A percentile compares a stretch with the other conserved stretches of the same genome.
Conservation (phyloP, 1,140 invertebrate genomes). For the Leptopilina clavipes region DNA sequence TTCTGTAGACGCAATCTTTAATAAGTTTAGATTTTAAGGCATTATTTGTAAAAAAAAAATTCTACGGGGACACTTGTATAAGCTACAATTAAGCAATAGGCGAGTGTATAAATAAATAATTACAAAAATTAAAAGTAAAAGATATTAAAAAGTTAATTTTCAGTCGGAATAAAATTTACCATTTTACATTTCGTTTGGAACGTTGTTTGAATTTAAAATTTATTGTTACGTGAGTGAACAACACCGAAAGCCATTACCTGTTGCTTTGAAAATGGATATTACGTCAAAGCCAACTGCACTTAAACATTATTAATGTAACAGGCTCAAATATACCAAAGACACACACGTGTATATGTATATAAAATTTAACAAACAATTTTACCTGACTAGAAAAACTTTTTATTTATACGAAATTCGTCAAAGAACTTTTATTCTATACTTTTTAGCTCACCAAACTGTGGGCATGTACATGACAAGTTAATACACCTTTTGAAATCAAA, state of each 20-base stretch:
- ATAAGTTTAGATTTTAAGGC: too few species aligned
- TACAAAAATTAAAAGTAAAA: too few species aligned
- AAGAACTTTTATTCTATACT: neutral
- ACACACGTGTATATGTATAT: neutral
- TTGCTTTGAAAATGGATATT: slow-evolving; percentile 29
- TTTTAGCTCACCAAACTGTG: too few species aligned
- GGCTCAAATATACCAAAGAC: slow-evolving; percentile 14
- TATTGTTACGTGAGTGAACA: neutral
- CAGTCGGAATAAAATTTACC: neutral
- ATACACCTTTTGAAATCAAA: too few species aligned
- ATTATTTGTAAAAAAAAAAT: too few species aligned
- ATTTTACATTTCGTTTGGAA: neutral
- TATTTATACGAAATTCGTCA: neutral
- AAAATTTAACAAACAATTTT: neutral
- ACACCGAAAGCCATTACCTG: neutral
- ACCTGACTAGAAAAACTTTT: neutral
- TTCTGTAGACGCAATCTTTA: too few species aligned
- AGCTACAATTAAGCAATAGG: too few species aligned
- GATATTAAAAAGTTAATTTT: neutral
- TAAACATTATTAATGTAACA: slow-evolving; percentile 14
- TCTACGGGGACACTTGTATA: too few species aligned
- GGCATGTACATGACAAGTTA: too few species aligned
- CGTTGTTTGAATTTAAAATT: neutral
- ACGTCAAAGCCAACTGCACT: neutral
- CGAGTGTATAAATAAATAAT: too few species aligned